Evolutionary conservation across 2,797 vertebrate genomes (phyloP).

Genomic region (Peromyscus eremicus): DNA sequence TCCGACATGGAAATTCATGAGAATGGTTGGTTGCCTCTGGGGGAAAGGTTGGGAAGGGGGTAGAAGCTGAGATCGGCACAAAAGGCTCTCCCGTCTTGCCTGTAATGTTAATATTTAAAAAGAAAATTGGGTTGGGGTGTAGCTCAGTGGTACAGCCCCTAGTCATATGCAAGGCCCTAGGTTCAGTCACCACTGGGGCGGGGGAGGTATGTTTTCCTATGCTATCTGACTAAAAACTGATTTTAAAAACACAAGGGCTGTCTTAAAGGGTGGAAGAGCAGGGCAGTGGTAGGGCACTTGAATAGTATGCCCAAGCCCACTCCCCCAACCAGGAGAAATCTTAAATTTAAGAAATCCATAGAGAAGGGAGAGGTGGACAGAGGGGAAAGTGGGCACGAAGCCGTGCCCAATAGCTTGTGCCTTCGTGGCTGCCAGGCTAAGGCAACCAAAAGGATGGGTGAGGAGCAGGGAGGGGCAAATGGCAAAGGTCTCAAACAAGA

Average conservation of each 20-base stretch:
- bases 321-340: background rate
- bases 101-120: slow-evolving; percentile 31
- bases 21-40: slow-evolving; percentile 40
- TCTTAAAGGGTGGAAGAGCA: background rate
- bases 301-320: background rate
- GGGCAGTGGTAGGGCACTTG: background rate
- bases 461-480: background rate
- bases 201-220: background rate
- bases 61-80: background rate
- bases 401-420: background rate
- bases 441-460: background rate
- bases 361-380: background rate
- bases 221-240: slow-evolving; percentile 46
- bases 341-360: background rate
- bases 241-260: background rate
- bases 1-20: slow-evolving; percentile 41
- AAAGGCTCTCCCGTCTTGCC: slow-evolving; percentile 8
- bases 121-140: background rate
- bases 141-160: background rate
- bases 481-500: background rate
- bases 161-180: background rate
- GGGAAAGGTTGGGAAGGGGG: background rate
- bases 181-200: background rate
- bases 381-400: background rate
- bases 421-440: background rate